Base-by-base conservation (phyloP, 2,113 vertebrate genomes). In the Cariama cristata region DNA sequence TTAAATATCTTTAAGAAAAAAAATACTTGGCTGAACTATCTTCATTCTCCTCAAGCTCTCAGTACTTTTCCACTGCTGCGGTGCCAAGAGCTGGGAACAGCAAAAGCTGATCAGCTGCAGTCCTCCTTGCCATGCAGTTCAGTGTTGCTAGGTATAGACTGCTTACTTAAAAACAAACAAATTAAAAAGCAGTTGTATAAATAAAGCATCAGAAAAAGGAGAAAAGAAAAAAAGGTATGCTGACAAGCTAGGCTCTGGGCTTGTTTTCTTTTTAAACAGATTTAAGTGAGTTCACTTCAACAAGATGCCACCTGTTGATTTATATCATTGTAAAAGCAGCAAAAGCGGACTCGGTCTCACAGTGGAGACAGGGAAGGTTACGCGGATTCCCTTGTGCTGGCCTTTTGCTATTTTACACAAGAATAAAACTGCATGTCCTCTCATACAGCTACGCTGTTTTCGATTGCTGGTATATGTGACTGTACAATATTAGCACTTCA, bases 11-110 rank as follows among this genome's bases (percentile, higher is more conserved):
- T 84, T 35, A 93, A 98, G 93, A 49, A 87, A 59, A 94, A 94
- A 59, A 68, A 45, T 6, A 92, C 83, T 97, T 98, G 97, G 97
- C 96, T 97, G 94, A 96, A 96, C 96, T 91, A 94, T 63, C 73
- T 56, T 45, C 76, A 86, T 97, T 95, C 97, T 97, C 95, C 93
- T 90, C 76, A 86, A 97, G 68, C 62, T 80, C 71, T 93, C 93
- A 93, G 98, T 98, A 96, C 88, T 98, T 98, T 98, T 98, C 98
- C 97, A 97, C 50, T 94, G 87, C 80, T 92, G 77, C 75, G 92
- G 87, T 79, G 94, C 93, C 89, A 94, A 77, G 28, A 95, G 53
- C 72, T 89, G 58, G 62, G 67, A 97, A 91, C 89, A 89, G 94
- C 71, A 97, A 92, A 95, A 94, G 95, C 88, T 96, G 95, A 79